A percentile compares a stretch with the other conserved stretches of the same genome.
Evolutionary conservation across 2,113 vertebrate species (phyloP).

Genomic region (Aspidoscelis tigris): DNA sequence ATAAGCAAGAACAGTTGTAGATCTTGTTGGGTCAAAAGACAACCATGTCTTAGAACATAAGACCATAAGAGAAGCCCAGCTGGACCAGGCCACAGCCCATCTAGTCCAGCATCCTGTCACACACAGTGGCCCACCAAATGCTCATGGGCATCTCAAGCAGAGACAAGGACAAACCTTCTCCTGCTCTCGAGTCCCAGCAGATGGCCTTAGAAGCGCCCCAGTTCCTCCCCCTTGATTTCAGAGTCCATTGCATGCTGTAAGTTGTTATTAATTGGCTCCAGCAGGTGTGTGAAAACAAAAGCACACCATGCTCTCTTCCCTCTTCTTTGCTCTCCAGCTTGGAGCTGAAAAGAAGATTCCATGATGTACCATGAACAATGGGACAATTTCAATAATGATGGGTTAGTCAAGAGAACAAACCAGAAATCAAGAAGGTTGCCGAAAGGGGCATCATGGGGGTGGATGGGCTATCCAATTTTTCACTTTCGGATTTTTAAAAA

Average conservation of each 20-base stretch:
- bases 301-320: constrained; percentile 16
- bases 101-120: too few species aligned
- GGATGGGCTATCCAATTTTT: constrained; percentile 28
- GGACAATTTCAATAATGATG: constrained; percentile 56
- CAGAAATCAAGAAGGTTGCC: constrained; percentile 14
- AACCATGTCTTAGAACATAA: constrained; percentile 20
- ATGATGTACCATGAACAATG: constrained; percentile 49
- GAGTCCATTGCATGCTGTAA: constrained; percentile 1
- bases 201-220: too few species aligned
- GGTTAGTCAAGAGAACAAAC: constrained; percentile 41
- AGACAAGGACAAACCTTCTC: too few species aligned
- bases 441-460: neutral
- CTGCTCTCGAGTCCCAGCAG: too few species aligned
- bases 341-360: constrained; percentile 54
- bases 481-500: neutral
- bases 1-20: neutral
- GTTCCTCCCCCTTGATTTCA: constrained; percentile 8
- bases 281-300: constrained; percentile 64
- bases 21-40: constrained; percentile 41
- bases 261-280: constrained; percentile 50
- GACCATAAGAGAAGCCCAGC: too few species aligned
- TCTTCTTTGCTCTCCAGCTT: constrained; percentile 34
- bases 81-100: too few species aligned
- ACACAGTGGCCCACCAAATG: too few species aligned
- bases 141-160: too few species aligned